A percentile compares a stretch with the other conserved stretches of the same genome.
Evolutionary conservation across 1,140 invertebrate species (phyloP).

Genomic region (Trichomalopsis sarcophagae): DNA sequence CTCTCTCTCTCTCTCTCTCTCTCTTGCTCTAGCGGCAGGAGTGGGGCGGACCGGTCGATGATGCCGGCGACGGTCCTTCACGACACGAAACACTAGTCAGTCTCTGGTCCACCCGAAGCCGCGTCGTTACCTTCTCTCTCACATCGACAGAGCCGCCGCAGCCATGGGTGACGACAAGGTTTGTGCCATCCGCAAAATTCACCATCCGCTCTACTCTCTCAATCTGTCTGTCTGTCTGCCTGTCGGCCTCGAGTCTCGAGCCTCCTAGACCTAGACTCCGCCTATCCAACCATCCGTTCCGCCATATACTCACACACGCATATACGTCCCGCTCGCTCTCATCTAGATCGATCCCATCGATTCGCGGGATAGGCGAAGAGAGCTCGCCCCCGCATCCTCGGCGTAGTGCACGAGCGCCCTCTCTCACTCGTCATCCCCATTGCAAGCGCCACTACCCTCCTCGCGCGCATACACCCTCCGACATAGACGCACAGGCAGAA

Average conservation of each 20-base stretch:
- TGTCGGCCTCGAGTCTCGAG: neutral
- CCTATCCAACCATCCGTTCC: too few relatives aligned
- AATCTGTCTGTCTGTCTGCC: neutral
- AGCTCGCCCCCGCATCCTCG: neutral
- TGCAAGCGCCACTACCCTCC: conserved; percentile 23
- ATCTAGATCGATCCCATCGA: neutral
- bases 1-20: too few relatives aligned
- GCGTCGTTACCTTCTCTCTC: conserved; percentile 68
- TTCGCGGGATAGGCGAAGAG: neutral
- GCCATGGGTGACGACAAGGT: conserved; percentile 72
- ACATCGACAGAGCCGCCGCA: conserved; percentile 68
- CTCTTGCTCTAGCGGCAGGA: conserved; percentile 38
- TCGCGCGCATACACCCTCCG: neutral
- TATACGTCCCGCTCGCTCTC: neutral
- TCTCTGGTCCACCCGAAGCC: conserved; percentile 71
- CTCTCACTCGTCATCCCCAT: conserved; percentile 29
- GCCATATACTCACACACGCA: too few relatives aligned
- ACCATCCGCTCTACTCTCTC: conserved; percentile 1
- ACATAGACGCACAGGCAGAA: neutral
- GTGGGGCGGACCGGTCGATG: conserved; percentile 70
- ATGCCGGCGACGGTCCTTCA: conserved; percentile 71
- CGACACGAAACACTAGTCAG: conserved; percentile 69
- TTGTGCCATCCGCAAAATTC: conserved; percentile 60
- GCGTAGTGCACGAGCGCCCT: conserved; percentile 28
- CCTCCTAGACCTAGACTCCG: neutral